These are phyloP conservation scores for Idris sp. DNA, from an alignment of 1,140 invertebrate genomes.

Conservation along the genomic window DNA sequence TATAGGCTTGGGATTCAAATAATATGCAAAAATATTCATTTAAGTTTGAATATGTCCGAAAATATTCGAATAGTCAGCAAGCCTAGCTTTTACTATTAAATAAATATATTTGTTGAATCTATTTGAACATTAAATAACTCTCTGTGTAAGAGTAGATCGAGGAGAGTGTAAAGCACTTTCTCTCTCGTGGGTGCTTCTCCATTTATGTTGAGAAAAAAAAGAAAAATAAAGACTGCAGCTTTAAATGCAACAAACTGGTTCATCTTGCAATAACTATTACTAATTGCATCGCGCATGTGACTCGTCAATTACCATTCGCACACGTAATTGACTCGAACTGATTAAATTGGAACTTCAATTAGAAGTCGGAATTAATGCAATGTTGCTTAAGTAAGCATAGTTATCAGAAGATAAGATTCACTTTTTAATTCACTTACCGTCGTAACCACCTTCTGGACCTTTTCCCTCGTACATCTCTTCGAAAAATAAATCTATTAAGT, in stretches of 20 bases:
- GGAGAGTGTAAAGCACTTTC: slow-evolving; percentile 59
- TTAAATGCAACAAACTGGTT: slow-evolving; percentile 33
- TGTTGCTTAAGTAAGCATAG: too few species aligned
- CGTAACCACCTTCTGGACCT: slow-evolving; percentile 68
- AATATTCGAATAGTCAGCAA: too few species aligned
- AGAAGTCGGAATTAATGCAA: neutral
- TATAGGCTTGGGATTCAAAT: too few species aligned
- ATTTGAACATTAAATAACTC: slow-evolving; percentile 43
- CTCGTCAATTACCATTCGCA: slow-evolving; percentile 4
- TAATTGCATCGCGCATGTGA: slow-evolving; percentile 28
- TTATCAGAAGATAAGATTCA: too few species aligned
- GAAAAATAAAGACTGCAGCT: slow-evolving; percentile 8
- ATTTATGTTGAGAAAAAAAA: slow-evolving; percentile 25
- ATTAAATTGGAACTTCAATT: slow-evolving; percentile 4
- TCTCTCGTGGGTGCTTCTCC: slow-evolving; percentile 34
- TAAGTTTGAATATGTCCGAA: too few species aligned
- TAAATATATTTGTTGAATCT: too few species aligned
- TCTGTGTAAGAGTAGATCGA: slow-evolving; percentile 9
- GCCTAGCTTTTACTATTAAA: too few species aligned
- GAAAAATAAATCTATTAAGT: slow-evolving; percentile 89
- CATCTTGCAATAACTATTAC: slow-evolving; percentile 10
- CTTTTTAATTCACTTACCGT: too few species aligned
- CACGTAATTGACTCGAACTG: slow-evolving; percentile 4
- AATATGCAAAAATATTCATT: too few species aligned
- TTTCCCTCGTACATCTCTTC: slow-evolving; percentile 81